phyloP scores from a whole-genome alignment of 1,140 invertebrate species.

The Laupala kohalensis region DNA sequence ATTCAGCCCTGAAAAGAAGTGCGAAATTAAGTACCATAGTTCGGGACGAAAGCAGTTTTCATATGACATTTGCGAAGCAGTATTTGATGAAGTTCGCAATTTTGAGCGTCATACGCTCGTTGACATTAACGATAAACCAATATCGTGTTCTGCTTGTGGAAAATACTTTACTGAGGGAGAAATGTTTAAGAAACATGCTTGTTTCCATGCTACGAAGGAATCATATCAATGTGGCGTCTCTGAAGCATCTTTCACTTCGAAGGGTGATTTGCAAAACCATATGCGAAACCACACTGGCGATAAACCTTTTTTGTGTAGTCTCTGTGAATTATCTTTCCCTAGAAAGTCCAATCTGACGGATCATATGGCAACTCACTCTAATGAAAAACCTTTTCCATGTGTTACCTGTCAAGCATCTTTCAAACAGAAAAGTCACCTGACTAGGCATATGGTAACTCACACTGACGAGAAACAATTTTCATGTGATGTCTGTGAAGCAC shows the following conservation, averaged over 20 bases:
- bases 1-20: too few relatives aligned
- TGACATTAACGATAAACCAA: conserved; percentile 23
- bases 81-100: too few relatives aligned
- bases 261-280: neutral
- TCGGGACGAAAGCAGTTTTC: too few relatives aligned
- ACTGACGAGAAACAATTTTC: neutral
- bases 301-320: neutral
- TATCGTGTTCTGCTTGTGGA: conserved; percentile 21
- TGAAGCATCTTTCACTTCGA: neutral
- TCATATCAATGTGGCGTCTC: neutral
- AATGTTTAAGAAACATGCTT: neutral
- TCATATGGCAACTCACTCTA: neutral
- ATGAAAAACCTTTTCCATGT: neutral
- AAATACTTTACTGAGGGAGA: neutral
- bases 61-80: too few relatives aligned
- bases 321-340: neutral
- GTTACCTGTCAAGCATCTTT: conserved; percentile 5
- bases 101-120: conserved; percentile 25
- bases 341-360: neutral
- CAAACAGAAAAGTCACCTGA: neutral
- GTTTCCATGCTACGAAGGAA: neutral
- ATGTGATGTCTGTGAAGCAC: conserved; percentile 3
- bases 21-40: too few relatives aligned
- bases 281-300: neutral
- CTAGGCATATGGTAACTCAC: conserved; percentile 1